A percentile compares a stretch with the other conserved stretches of the same genome.
Conservation (phyloP, 1,140 invertebrate species). For the Parasteatoda tepidariorum region DNA sequence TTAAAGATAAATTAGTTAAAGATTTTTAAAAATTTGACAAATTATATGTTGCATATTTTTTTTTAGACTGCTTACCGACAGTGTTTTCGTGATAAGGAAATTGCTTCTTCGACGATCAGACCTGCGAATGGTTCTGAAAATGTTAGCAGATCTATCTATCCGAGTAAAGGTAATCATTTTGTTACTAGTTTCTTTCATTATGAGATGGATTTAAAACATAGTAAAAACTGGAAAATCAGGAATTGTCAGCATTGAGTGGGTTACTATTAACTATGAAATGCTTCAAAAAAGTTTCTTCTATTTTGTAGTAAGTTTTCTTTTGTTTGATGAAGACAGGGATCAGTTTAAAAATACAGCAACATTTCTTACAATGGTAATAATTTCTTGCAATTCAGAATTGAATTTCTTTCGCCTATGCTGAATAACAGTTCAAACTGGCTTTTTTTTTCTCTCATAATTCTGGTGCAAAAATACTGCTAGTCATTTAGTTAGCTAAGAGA, state of each 20-base stretch:
- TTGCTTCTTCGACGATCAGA: conserved; percentile 58
- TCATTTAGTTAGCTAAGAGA: no score
- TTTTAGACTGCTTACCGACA: conserved; percentile 74
- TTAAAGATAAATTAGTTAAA: not conserved
- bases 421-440: no score
- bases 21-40: not conserved
- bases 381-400: no score
- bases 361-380: no score
- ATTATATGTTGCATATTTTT: conserved; percentile 24
- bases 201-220: conserved; percentile 6
- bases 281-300: no score
- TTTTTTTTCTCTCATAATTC: no score
- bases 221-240: not conserved
- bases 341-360: no score
- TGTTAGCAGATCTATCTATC: conserved; percentile 22
- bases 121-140: conserved; percentile 22
- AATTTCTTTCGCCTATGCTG: no score
- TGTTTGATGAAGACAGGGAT: no score
- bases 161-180: not conserved
- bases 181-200: not conserved
- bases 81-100: conserved; percentile 69
- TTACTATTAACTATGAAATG: no score
- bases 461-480: no score
- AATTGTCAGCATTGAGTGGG: not conserved
- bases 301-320: no score